These are phyloP conservation scores for Euclidia mi DNA, from an alignment of 2,888 invertebrate species.

Conservation along the genomic window DNA sequence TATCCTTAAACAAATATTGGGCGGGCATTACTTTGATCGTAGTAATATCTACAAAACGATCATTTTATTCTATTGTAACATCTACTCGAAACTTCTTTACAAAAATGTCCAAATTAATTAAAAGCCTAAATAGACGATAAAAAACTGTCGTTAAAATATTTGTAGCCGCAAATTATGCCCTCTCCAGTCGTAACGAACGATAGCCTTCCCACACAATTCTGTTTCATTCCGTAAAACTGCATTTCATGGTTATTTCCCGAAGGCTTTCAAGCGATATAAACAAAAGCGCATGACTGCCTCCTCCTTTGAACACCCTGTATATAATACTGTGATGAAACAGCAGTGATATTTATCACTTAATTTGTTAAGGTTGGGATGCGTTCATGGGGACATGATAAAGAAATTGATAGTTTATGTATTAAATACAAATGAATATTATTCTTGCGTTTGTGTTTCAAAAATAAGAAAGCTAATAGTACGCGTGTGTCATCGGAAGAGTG, in stretches of 20 bases:
- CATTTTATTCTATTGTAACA: no score
- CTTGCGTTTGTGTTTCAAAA: no score
- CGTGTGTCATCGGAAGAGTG: no score
- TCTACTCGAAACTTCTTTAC: background rate
- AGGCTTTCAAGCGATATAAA: slow-evolving; percentile 29
- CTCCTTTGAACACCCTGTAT: slow-evolving; percentile 1
- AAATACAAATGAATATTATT: no score
- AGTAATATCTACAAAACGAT: no score
- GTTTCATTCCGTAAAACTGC: slow-evolving; percentile 18
- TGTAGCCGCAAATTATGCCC: slow-evolving; percentile 4
- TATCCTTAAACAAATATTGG: no score
- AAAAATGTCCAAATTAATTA: slow-evolving; percentile 1
- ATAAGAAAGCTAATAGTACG: no score
- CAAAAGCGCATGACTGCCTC: slow-evolving; percentile 17
- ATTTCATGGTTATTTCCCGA: slow-evolving; percentile 44
- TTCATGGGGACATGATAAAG: no score
- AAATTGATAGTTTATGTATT: no score
- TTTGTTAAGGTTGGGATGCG: background rate
- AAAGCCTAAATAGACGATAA: background rate
- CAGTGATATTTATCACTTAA: background rate
- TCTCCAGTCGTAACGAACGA: background rate
- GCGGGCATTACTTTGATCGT: no score
- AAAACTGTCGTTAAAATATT: slow-evolving; percentile 4
- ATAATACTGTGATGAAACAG: slow-evolving; percentile 15
- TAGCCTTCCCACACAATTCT: slow-evolving; percentile 2